These are phyloP conservation scores for Sinopyrophorus schimmeli DNA, from an alignment of 2,888 invertebrate species.

Conservation along the genomic window DNA sequence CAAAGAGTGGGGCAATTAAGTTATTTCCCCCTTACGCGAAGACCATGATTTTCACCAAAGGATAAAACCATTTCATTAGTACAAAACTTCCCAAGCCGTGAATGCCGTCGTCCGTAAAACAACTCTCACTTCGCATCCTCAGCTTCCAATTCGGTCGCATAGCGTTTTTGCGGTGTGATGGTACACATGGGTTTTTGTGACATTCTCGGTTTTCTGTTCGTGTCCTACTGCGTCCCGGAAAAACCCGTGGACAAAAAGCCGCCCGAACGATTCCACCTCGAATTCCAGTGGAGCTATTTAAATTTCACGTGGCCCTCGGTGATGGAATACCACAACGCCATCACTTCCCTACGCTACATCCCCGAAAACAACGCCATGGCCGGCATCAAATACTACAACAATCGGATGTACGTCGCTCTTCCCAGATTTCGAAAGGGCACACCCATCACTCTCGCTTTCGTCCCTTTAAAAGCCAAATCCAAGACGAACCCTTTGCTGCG, in stretches of 20 bases:
- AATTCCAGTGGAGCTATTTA: slow-evolving; percentile 71
- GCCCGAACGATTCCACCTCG: slow-evolving; percentile 61
- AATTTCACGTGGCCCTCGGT: slow-evolving; percentile 69
- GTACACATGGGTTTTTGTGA: slow-evolving; percentile 34
- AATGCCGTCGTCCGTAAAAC: slow-evolving; percentile 19
- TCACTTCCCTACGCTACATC: slow-evolving; percentile 63
- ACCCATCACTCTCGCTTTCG: slow-evolving; percentile 68
- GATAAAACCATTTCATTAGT: slow-evolving; percentile 21
- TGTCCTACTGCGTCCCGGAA: slow-evolving; percentile 37
- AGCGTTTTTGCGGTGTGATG: slow-evolving; percentile 6
- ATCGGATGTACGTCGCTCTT: slow-evolving; percentile 67
- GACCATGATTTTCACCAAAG: slow-evolving; percentile 11
- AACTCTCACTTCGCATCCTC: slow-evolving; percentile 18
- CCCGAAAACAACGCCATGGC: slow-evolving; percentile 69
- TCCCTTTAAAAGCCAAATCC: slow-evolving; percentile 45
- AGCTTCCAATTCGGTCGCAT: slow-evolving; percentile 9
- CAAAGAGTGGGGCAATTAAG: slow-evolving; percentile 11
- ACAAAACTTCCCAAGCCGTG: slow-evolving; percentile 15
- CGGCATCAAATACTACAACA: slow-evolving; percentile 70
- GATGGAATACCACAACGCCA: slow-evolving; percentile 60
- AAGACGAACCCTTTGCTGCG: slow-evolving; percentile 60
- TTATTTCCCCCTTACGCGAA: slow-evolving; percentile 6
- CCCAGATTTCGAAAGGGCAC: slow-evolving; percentile 70
- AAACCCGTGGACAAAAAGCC: slow-evolving; percentile 24
- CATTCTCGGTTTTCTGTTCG: slow-evolving; percentile 40